These are phyloP conservation scores for Eupleurogrammus muticus DNA, from an alignment of 2,797 vertebrate genomes.

Conservation along the genomic window DNA sequence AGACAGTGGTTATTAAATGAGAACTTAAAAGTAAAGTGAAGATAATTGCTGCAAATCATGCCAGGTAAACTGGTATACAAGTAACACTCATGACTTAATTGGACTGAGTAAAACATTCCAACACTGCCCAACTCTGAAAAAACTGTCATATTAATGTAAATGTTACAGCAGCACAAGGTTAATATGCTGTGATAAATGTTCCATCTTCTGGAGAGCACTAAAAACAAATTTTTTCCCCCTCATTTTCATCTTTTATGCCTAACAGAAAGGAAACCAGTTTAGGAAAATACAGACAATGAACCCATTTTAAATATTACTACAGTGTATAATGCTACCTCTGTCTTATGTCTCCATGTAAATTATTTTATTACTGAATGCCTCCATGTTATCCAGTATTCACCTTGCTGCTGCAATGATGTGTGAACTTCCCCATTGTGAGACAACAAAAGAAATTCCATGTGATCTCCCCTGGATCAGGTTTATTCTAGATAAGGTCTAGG, in stretches of 20 bases:
- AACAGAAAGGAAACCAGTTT: not conserved
- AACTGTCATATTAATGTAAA: not conserved
- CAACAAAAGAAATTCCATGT: no score
- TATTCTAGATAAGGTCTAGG: no score
- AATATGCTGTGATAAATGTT: not conserved
- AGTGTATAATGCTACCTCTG: no score
- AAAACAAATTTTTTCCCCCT: not conserved
- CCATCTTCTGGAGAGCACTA: not conserved
- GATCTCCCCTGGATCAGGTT: no score
- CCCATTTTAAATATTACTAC: no score
- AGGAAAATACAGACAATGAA: no score
- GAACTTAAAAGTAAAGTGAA: not conserved
- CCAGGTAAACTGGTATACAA: conserved; percentile 1
- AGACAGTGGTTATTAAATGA: not conserved
- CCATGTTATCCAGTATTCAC: no score
- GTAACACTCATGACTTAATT: not conserved
- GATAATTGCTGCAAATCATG: not conserved
- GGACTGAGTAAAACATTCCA: not conserved
- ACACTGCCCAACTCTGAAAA: not conserved
- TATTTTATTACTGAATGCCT: no score
- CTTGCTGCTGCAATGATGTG: no score
- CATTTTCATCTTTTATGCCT: not conserved
- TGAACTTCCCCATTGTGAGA: no score
- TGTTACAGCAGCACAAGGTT: not conserved
- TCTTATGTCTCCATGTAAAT: no score